Percentiles rank a stretch among this genome's conserved stretches.
Conservation (phyloP, 2,797 vertebrate species). For the Chelonia mydas region DNA sequence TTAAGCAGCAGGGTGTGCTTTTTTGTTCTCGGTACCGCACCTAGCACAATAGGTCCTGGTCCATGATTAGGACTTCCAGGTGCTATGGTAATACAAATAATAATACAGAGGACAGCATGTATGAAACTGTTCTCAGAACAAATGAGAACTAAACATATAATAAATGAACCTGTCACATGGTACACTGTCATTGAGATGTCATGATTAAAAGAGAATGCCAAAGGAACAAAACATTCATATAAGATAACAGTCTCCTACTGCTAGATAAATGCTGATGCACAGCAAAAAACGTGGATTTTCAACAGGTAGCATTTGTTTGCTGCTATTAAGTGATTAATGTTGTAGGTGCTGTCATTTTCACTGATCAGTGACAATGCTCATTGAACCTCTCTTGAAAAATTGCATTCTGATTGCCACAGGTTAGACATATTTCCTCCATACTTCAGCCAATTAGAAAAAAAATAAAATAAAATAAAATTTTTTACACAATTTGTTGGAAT, state of each 20-base stretch:
- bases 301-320: neutral
- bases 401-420: slow-evolving; percentile 6
- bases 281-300: neutral
- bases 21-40: rapidly evolving
- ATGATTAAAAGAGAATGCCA: neutral
- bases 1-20: neutral
- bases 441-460: slow-evolving; percentile 32
- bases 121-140: neutral
- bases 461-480: neutral
- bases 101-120: neutral
- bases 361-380: neutral
- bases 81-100: neutral
- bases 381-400: slow-evolving; percentile 10
- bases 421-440: neutral
- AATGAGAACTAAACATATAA: neutral
- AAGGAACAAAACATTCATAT: neutral
- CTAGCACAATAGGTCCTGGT: neutral
- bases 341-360: neutral
- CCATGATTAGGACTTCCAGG: neutral
- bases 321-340: slow-evolving; percentile 15
- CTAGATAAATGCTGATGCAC: neutral
- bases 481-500: slow-evolving; percentile 25
- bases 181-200: neutral
- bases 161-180: neutral
- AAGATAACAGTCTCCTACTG: neutral